These are phyloP conservation scores for Micrasema minimum DNA, from an alignment of 1,140 invertebrate genomes.

Conservation along the genomic window DNA sequence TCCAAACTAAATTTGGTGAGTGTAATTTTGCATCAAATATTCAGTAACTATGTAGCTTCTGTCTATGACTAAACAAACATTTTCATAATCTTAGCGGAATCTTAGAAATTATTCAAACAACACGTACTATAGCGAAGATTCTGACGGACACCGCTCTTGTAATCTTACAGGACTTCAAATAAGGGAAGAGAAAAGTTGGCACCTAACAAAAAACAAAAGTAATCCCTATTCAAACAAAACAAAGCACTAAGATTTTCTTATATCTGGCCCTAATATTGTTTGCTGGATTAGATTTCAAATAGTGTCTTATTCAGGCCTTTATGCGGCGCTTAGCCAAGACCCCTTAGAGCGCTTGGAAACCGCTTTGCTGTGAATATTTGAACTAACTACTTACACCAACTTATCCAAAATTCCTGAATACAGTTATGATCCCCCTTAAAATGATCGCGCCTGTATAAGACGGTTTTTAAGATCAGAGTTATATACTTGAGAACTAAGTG, in stretches of 20 bases:
- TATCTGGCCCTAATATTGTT: neutral
- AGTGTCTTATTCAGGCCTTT: constrained; percentile 7
- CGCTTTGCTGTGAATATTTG: constrained; percentile 32
- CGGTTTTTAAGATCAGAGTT: too few relatives aligned
- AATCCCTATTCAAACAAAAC: too few relatives aligned
- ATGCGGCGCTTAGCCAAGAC: constrained; percentile 32
- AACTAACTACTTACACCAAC: constrained; percentile 14
- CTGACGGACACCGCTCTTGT: constrained; percentile 16
- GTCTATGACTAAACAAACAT: constrained; percentile 19
- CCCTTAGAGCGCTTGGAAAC: constrained; percentile 22
- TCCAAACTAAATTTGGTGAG: neutral
- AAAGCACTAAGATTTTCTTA: neutral
- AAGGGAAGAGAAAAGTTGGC: too few relatives aligned
- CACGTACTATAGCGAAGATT: too few relatives aligned
- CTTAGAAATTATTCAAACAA: constrained; percentile 23
- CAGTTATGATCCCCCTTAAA: too few relatives aligned
- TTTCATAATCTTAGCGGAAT: constrained; percentile 25
- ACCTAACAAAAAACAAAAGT: too few relatives aligned
- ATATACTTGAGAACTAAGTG: too few relatives aligned
- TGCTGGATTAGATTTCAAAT: neutral
- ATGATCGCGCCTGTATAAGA: too few relatives aligned
- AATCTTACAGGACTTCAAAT: neutral
- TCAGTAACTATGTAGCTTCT: constrained; percentile 23
- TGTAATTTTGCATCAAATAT: constrained; percentile 10
- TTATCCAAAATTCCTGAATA: constrained; percentile 5